phyloP scores from a whole-genome alignment of 2,888 invertebrate species.

The Diaphora mendica region DNA sequence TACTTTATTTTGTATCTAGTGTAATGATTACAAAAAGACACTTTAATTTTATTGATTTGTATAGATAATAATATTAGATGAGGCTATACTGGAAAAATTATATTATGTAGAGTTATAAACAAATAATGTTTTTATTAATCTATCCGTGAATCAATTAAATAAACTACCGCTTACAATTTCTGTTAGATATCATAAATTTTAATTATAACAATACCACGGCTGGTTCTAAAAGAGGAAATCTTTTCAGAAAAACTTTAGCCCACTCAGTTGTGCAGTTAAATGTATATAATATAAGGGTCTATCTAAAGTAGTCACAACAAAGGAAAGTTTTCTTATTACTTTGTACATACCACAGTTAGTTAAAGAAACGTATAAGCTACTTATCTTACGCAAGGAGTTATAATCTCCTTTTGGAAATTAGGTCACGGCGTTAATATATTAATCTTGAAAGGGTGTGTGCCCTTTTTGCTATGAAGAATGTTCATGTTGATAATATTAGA shows the following conservation, averaged over 20 bases:
- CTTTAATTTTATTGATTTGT: too few species aligned
- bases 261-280: not conserved
- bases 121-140: not conserved
- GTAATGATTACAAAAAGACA: too few species aligned
- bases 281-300: not conserved
- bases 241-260: not conserved
- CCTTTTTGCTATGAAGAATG: not conserved
- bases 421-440: slow-evolving; percentile 29
- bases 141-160: not conserved
- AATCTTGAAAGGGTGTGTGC: not conserved
- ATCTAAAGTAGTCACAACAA: slow-evolving; percentile 8
- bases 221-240: not conserved
- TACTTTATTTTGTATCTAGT: too few species aligned
- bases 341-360: not conserved
- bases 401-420: slow-evolving; percentile 35
- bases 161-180: not conserved
- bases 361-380: slow-evolving; percentile 26
- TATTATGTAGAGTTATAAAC: not conserved
- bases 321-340: slow-evolving; percentile 12
- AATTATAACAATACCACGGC: not conserved
- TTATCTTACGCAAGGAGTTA: slow-evolving; percentile 34
- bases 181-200: not conserved
- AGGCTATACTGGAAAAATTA: not conserved
- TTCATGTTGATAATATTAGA: not conserved
- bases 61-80: too few species aligned